Evolutionary conservation across 2,113 vertebrate species (phyloP), one percentile per base, ranked within the genome.

Genomic region (Atherinomorus stipes): DNA sequence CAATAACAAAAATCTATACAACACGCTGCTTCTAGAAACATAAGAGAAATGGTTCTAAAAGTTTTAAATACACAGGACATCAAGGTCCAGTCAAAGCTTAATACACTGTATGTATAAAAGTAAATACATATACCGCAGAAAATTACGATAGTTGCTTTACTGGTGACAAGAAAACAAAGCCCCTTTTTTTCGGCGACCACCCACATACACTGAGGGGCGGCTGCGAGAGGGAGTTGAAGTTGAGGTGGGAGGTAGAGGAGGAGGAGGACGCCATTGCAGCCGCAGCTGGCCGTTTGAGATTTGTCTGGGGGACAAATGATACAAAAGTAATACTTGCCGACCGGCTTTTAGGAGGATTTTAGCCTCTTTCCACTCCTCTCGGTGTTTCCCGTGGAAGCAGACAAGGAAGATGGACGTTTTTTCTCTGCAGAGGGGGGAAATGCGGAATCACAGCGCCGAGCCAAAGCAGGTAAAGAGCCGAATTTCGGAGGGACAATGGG

Each of bases 231-330:
- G 64, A 75, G 81, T 10, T 8, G 58, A 28, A 56, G 63, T 38
- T 28, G 69, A 54, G 71, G 74, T 59, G 64, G 60, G 76, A 26
- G 68, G 68, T 50, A 18, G 44, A 16, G 44, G 44, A 45, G 84
- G 80, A 85, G 83, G 85, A 80, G 80, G 90, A 85, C 91, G 90
- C 89, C 91, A 91, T 92, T 92, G 86, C 76, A 85, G 76, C 84
- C 74, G 77, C 85, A 80, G 72, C 89, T 91, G 89, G 79, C 75
- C 71, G 75, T n/a, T 22, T 60, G 73, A 56, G 63, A 73, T 67
- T 53, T 58, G 54, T 40, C 44, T 38, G 59, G 78, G n/a, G 42
- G 56, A 76, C 57, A 60, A 71, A 50, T 38, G 25, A 56, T 67
- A 19, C n/a, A 40, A n/a, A 63, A 72, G 59, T 69, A 26, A 8